A percentile compares a stretch with the other conserved stretches of the same genome.
These are phyloP conservation scores for Micoletzkya japonica DNA, from an alignment of 2,888 invertebrate species.

Conservation along the genomic window DNA sequence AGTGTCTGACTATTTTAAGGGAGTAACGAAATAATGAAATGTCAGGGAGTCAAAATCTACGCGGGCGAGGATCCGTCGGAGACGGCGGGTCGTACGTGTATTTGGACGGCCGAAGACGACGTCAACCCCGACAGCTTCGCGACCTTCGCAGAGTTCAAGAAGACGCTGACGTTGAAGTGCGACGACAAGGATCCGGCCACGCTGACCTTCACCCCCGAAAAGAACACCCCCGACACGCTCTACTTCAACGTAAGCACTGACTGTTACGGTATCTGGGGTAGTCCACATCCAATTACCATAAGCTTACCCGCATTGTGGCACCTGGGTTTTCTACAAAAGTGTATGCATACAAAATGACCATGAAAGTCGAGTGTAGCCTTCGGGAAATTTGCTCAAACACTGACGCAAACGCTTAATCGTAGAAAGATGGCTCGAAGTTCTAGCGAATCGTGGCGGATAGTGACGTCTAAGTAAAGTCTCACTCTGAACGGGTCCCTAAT, in stretches of 20 bases:
- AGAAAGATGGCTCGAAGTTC: background rate
- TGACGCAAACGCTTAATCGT: background rate
- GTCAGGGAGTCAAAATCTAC: slow-evolving; percentile 44
- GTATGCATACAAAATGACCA: no score
- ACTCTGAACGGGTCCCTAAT: background rate
- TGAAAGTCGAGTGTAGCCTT: no score
- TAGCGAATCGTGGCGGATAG: no score
- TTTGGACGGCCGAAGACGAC: slow-evolving; percentile 76
- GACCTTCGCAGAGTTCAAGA: slow-evolving; percentile 82
- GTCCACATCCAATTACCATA: no score
- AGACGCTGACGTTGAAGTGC: slow-evolving; percentile 76
- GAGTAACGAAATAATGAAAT: background rate
- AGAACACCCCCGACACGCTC: slow-evolving; percentile 81
- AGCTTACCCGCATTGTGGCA: no score
- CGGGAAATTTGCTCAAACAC: no score
- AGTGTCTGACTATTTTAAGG: background rate
- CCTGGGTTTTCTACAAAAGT: no score
- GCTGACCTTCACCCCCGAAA: slow-evolving; percentile 78
- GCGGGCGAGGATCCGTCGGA: slow-evolving; percentile 33
- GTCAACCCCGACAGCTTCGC: slow-evolving; percentile 79
- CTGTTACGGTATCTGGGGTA: no score
- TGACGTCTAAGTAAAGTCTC: background rate
- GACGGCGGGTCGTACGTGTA: slow-evolving; percentile 79
- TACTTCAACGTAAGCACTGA: slow-evolving; percentile 70
- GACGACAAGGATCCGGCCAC: slow-evolving; percentile 66